phyloP scores from a whole-genome alignment of 2,113 vertebrate genomes.

The Trichechus manatus region DNA sequence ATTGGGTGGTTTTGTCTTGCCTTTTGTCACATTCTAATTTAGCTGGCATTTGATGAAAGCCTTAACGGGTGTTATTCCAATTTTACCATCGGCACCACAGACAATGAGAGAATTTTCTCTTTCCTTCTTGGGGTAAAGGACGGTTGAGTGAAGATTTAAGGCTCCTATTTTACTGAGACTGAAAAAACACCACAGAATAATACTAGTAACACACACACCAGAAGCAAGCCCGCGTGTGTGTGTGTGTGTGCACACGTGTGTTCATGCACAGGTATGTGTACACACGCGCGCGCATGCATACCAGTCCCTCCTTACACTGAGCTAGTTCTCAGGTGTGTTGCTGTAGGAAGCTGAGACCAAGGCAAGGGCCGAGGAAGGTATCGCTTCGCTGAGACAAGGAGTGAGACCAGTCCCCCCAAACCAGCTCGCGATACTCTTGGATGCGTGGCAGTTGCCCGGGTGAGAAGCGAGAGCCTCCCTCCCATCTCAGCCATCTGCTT shows the following conservation, averaged over 20 bases:
- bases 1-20: rapidly evolving
- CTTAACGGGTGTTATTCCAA: rapidly evolving
- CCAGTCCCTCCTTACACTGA: not conserved
- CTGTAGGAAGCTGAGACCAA: not conserved
- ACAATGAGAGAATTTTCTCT: not conserved
- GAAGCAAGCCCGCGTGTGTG: rapidly evolving
- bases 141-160: not conserved
- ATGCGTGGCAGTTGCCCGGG: not conserved
- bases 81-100: rapidly evolving
- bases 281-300: not conserved
- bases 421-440: rapidly evolving
- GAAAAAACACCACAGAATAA: not conserved
- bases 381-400: rapidly evolving
- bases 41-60: not conserved
- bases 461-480: rapidly evolving
- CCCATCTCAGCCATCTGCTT: not conserved
- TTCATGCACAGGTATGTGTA: rapidly evolving
- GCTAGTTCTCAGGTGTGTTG: rapidly evolving
- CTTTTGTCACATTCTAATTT: rapidly evolving
- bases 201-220: rapidly evolving
- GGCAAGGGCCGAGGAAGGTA: not conserved
- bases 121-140: not conserved
- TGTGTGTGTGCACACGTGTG: not conserved
- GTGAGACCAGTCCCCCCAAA: not conserved
- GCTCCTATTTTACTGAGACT: not conserved